A percentile compares a stretch with the other conserved stretches of the same genome.
Conservation (phyloP, 1,140 invertebrate species). For the Drosophila navojoa region DNA sequence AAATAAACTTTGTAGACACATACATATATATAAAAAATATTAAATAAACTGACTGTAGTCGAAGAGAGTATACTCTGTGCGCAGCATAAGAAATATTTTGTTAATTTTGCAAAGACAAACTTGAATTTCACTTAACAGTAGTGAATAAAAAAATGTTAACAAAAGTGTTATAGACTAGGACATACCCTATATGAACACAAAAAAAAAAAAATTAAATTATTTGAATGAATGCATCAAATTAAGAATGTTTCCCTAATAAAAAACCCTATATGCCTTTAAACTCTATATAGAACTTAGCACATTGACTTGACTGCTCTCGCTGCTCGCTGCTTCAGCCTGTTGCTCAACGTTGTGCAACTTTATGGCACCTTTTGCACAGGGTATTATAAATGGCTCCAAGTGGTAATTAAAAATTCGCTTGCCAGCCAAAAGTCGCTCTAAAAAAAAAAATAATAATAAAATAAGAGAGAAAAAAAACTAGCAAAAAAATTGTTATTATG, state of each 20-base stretch:
- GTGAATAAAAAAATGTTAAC: too few relatives aligned
- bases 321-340: not conserved
- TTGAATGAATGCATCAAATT: too few relatives aligned
- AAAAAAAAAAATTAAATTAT: too few relatives aligned
- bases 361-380: slow-evolving; percentile 10
- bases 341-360: not conserved
- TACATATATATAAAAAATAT: slow-evolving; percentile 5
- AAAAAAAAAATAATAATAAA: slow-evolving; percentile 15
- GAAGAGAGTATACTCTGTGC: slow-evolving; percentile 14
- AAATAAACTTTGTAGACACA: not conserved
- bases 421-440: slow-evolving; percentile 49
- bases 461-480: slow-evolving; percentile 3
- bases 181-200: too few relatives aligned
- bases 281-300: too few relatives aligned
- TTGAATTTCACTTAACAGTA: too few relatives aligned
- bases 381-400: slow-evolving; percentile 28
- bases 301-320: not conserved
- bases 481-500: slow-evolving; percentile 52
- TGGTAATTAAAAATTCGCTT: slow-evolving; percentile 62
- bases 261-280: too few relatives aligned
- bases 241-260: too few relatives aligned
- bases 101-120: too few relatives aligned
- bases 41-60: not conserved
- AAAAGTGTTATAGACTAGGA: too few relatives aligned
- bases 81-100: too few relatives aligned